These are phyloP conservation scores for Araneus ventricosus DNA, from an alignment of 1,140 invertebrate species.

Conservation along the genomic window DNA sequence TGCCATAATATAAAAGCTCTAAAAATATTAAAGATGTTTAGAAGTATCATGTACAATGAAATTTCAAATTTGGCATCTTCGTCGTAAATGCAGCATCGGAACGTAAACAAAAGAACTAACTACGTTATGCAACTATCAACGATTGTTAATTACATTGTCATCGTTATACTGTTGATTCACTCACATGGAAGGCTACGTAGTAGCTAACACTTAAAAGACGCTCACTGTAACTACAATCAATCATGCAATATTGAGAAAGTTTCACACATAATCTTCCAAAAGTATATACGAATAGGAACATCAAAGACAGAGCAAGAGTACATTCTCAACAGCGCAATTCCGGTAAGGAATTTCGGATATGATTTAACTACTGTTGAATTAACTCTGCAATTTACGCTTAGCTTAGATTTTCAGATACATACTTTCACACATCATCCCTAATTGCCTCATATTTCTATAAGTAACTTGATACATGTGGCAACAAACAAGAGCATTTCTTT, in stretches of 20 bases:
- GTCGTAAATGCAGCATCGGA: not conserved
- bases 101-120: not conserved
- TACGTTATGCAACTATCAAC: not conserved
- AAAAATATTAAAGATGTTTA: slow-evolving; percentile 56
- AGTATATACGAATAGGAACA: slow-evolving; percentile 51
- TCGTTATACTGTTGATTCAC: not conserved
- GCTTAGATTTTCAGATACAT: too few species aligned
- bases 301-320: not conserved
- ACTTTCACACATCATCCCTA: too few species aligned
- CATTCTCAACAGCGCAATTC: not conserved
- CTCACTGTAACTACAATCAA: slow-evolving; percentile 22
- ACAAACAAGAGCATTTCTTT: too few species aligned
- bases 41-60: not conserved
- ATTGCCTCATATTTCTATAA: too few species aligned
- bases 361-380: too few species aligned
- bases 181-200: slow-evolving; percentile 9
- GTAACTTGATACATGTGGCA: too few species aligned
- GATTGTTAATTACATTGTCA: slow-evolving; percentile 8
- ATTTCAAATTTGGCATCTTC: slow-evolving; percentile 45
- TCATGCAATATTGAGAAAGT: slow-evolving; percentile 38
- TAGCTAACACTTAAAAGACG: slow-evolving; percentile 48
- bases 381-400: too few species aligned
- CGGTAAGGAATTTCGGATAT: not conserved
- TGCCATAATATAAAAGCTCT: slow-evolving; percentile 58
- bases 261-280: slow-evolving; percentile 13